Conservation (phyloP, 2,113 vertebrate genomes). For the Rhea pennata region DNA sequence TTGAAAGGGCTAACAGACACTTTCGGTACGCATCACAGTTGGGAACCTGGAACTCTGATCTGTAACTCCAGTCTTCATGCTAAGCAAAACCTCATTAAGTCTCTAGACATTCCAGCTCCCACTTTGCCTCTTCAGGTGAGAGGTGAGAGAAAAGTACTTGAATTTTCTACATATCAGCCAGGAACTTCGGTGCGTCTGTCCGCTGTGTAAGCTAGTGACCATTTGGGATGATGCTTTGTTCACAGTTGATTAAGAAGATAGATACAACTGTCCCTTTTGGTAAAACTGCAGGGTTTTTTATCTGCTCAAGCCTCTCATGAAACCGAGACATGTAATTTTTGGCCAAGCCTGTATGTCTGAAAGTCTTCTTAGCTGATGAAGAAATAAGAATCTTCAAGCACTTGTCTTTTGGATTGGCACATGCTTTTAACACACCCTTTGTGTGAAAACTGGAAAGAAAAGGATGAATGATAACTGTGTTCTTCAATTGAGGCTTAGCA, state of each 20-base stretch:
- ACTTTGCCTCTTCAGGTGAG: neutral
- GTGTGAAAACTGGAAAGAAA: neutral
- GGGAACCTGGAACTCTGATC: neutral
- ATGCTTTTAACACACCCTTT: neutral
- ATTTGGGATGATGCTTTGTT: neutral
- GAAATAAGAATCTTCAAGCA: neutral
- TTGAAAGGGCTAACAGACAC: neutral
- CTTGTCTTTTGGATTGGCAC: neutral
- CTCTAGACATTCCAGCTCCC: neutral
- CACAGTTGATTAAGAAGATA: neutral
- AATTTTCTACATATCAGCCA: neutral
- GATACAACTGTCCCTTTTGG: rapidly evolving
- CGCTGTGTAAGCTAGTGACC: neutral
- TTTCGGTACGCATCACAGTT: neutral
- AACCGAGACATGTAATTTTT: neutral
- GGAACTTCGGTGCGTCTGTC: neutral
- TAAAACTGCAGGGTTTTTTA: neutral
- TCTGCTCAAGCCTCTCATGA: neutral
- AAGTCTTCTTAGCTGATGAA: neutral
- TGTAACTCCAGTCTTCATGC: neutral
- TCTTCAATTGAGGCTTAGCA: neutral
- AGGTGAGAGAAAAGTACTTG: neutral
- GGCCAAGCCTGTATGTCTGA: neutral
- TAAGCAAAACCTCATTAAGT: neutral
- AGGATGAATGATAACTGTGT: neutral